A percentile compares a stretch with the other conserved stretches of the same genome.
Evolutionary conservation across 2,888 invertebrate genomes (phyloP).

Genomic region (Andrena camellia): DNA sequence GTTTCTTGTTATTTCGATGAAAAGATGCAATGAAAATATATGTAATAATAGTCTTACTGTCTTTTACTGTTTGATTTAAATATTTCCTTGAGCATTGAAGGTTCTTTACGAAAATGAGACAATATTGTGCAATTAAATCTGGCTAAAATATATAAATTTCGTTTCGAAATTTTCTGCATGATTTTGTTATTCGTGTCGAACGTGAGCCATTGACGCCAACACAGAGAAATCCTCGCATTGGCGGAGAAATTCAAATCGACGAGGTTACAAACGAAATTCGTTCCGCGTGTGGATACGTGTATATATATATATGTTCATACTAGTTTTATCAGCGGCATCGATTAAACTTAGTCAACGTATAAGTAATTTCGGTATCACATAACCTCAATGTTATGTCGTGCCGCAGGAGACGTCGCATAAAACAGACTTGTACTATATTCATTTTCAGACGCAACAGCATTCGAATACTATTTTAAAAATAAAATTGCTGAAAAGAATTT

Average conservation of each 20-base stretch:
- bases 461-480: slow-evolving; percentile 13
- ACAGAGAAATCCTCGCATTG: not conserved
- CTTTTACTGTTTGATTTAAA: not conserved
- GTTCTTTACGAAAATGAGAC: no score
- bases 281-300: not conserved
- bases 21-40: not conserved
- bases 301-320: slow-evolving; percentile 27
- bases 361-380: slow-evolving; percentile 53
- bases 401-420: slow-evolving; percentile 47
- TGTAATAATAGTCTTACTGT: not conserved
- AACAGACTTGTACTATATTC: slow-evolving; percentile 23
- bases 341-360: slow-evolving; percentile 53
- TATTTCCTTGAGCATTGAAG: not conserved
- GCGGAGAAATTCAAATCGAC: slow-evolving; percentile 23
- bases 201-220: not conserved
- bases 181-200: not conserved
- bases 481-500: not conserved
- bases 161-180: not conserved
- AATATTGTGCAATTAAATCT: not conserved
- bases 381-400: slow-evolving; percentile 39
- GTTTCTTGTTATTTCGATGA: not conserved
- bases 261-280: slow-evolving; percentile 27
- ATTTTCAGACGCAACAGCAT: slow-evolving; percentile 39
- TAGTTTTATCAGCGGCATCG: slow-evolving; percentile 52
- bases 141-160: not conserved